These are phyloP conservation scores for Perizoma flavofasciatum DNA, from an alignment of 2,888 invertebrate genomes.

Conservation along the genomic window DNA sequence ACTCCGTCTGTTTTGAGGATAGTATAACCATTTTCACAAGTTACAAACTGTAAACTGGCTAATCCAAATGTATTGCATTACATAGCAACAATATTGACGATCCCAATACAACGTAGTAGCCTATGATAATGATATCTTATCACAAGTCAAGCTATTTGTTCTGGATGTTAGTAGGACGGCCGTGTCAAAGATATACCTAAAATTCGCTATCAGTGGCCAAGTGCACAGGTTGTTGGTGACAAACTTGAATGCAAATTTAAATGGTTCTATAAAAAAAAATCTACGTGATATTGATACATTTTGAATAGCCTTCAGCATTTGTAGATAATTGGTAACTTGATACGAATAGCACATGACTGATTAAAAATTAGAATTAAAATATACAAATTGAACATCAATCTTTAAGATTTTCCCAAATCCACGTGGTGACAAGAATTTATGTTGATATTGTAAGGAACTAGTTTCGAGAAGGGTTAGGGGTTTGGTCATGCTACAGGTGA, in stretches of 20 bases:
- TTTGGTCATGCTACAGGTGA: too few species aligned
- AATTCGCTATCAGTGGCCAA: slow-evolving; percentile 33
- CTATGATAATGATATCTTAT: slow-evolving; percentile 58
- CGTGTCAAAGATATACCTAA: slow-evolving; percentile 37
- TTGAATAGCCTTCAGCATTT: too few species aligned
- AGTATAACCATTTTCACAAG: neutral
- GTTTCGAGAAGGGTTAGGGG: too few species aligned
- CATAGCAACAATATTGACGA: slow-evolving; percentile 9
- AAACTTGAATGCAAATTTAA: slow-evolving; percentile 59
- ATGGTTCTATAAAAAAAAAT: slow-evolving; percentile 14
- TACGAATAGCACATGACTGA: too few species aligned
- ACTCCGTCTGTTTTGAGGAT: neutral
- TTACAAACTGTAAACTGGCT: neutral
- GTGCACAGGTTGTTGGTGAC: slow-evolving; percentile 65
- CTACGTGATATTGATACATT: too few species aligned
- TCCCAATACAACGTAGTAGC: slow-evolving; percentile 42
- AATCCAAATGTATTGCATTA: neutral
- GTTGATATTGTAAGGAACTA: too few species aligned
- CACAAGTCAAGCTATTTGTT: slow-evolving; percentile 68
- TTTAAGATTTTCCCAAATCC: too few species aligned
- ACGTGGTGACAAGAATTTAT: too few species aligned
- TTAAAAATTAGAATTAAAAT: too few species aligned
- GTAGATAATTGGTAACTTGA: too few species aligned
- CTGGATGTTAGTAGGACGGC: slow-evolving; percentile 63
- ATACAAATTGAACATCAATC: too few species aligned